Evolutionary conservation across 2,113 vertebrate genomes (phyloP).

Genomic region (Ardeotis arabs): DNA sequence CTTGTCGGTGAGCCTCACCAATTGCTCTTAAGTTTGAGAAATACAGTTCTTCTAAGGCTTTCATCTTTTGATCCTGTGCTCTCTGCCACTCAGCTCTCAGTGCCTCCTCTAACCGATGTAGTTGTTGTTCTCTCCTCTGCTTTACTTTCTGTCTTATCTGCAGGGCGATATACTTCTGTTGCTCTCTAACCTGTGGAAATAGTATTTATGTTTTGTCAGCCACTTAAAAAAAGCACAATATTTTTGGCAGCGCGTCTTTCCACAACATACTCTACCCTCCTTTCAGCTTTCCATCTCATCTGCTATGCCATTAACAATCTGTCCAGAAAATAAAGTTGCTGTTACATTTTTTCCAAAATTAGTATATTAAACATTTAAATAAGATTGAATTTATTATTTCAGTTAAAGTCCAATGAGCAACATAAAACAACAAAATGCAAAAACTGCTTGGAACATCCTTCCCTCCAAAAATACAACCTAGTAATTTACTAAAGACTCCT

Average conservation of each 20-base stretch:
- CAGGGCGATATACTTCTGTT: slow-evolving; percentile 85
- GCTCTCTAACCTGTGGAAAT: slow-evolving; percentile 87
- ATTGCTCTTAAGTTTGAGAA: slow-evolving; percentile 82
- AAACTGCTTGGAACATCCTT: neutral
- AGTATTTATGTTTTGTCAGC: neutral
- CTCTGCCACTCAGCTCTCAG: slow-evolving; percentile 84
- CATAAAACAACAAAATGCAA: neutral
- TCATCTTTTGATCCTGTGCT: slow-evolving; percentile 81
- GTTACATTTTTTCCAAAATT: neutral
- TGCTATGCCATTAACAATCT: neutral
- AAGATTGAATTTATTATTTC: neutral
- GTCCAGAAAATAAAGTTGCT: neutral
- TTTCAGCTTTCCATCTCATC: neutral
- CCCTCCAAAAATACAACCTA: neutral
- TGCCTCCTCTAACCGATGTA: slow-evolving; percentile 79
- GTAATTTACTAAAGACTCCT: neutral
- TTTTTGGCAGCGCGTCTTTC: neutral
- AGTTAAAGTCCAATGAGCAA: neutral
- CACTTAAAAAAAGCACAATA: neutral
- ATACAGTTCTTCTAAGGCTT: slow-evolving; percentile 81
- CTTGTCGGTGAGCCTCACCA: slow-evolving; percentile 86
- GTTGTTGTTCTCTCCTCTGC: slow-evolving; percentile 77
- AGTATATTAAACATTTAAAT: neutral
- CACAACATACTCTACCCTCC: neutral
- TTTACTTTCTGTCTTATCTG: slow-evolving; percentile 87